These are phyloP conservation scores for Bos indicus DNA, from an alignment of 2,113 vertebrate genomes.

Conservation along the genomic window DNA sequence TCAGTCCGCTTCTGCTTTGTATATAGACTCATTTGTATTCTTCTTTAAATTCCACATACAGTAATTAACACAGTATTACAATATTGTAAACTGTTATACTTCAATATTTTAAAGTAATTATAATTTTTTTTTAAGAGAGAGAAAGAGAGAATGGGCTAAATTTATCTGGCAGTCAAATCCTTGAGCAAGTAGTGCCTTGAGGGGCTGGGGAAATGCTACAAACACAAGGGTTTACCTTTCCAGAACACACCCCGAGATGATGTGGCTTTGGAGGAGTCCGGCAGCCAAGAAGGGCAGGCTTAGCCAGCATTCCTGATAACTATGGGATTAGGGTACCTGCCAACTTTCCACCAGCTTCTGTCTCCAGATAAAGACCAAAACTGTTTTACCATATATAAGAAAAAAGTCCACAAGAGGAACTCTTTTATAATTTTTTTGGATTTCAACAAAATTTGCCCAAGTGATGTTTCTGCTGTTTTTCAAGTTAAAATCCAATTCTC, in stretches of 20 bases:
- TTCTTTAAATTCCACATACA: background rate
- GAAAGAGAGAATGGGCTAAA: background rate
- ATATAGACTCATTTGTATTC: background rate
- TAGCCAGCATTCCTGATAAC: background rate
- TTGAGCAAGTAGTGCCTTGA: background rate
- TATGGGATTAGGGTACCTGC: background rate
- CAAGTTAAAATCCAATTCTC: conserved; percentile 33
- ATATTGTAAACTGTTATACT: background rate
- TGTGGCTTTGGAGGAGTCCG: background rate
- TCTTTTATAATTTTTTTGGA: background rate
- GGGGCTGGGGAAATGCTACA: background rate
- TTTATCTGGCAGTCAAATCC: background rate
- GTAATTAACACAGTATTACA: background rate
- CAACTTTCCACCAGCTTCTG: background rate
- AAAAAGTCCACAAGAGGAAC: background rate
- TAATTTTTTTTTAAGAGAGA: background rate
- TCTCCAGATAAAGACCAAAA: background rate
- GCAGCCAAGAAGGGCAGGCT: background rate
- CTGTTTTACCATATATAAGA: background rate
- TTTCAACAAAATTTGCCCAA: conserved; percentile 2
- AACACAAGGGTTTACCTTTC: background rate
- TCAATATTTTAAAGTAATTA: background rate
- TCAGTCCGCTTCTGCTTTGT: background rate
- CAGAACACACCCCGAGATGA: background rate
- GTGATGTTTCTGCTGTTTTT: conserved; percentile 27